Evolutionary conservation across 2,113 vertebrate species (phyloP).

Genomic region (Pachyramphus minor): DNA sequence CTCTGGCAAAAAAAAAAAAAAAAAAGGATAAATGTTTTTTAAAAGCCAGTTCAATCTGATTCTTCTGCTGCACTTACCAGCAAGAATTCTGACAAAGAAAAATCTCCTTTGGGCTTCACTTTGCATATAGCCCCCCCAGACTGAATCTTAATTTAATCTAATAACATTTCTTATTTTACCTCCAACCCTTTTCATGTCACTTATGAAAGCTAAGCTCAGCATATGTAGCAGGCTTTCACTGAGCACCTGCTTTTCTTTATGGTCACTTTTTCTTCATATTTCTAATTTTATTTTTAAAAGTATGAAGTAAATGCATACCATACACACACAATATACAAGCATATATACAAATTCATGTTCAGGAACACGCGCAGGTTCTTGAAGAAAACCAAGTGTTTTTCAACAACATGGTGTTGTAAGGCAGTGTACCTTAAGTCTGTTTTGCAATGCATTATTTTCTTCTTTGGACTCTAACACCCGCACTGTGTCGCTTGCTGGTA

Average conservation of each 20-base stretch:
- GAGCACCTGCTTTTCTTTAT: background rate
- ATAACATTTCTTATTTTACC: background rate
- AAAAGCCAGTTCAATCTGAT: background rate
- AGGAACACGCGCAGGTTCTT: background rate
- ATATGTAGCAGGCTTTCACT: background rate
- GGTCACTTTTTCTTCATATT: background rate
- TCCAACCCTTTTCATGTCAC: background rate
- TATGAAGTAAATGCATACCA: background rate
- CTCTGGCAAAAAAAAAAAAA: background rate
- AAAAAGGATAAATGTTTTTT: background rate
- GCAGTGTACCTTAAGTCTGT: background rate
- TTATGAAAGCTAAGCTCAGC: background rate
- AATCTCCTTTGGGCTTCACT: background rate
- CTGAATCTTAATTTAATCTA: background rate
- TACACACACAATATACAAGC: background rate
- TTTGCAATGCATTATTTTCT: background rate
- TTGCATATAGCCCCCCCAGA: background rate
- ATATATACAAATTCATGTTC: background rate
- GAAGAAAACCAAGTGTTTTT: background rate
- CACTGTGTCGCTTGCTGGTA: fast-evolving
- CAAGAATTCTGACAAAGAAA: background rate
- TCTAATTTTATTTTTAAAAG: background rate
- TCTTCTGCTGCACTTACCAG: background rate
- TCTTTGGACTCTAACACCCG: background rate
- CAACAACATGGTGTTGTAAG: background rate